Evolutionary conservation across 2,797 vertebrate genomes (phyloP).

Genomic region (Enteromius argenteus): DNA sequence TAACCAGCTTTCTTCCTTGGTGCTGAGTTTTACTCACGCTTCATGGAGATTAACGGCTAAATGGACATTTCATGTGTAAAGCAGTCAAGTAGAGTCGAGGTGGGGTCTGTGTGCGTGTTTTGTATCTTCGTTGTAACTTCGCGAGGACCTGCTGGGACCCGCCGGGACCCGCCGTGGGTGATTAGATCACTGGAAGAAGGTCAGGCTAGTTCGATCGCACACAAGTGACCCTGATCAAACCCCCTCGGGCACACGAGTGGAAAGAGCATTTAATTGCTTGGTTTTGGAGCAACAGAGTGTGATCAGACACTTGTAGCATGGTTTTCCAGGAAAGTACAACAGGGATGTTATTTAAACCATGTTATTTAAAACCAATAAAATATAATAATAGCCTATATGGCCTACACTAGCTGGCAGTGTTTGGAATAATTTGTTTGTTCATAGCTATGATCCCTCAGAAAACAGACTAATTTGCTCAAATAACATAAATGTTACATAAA

Average conservation of each 20-base stretch:
- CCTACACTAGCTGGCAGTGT: neutral
- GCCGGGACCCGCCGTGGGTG: conserved; percentile 11
- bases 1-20: conserved; percentile 49
- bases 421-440: neutral
- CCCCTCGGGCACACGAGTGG: neutral
- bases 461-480: neutral
- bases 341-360: neutral
- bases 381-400: too few species aligned
- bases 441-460: neutral
- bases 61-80: conserved; percentile 53
- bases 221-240: conserved; percentile 33
- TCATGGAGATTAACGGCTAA: conserved; percentile 55
- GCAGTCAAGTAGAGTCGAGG: conserved; percentile 8
- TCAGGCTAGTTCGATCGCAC: conserved; percentile 73
- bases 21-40: conserved; percentile 45
- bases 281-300: conserved; percentile 25
- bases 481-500: too few species aligned
- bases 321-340: neutral
- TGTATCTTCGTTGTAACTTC: conserved; percentile 25
- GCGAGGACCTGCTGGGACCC: conserved; percentile 19
- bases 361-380: neutral
- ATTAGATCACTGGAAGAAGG: conserved; percentile 80
- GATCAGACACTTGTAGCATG: conserved; percentile 36
- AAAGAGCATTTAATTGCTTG: conserved; percentile 42
- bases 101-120: neutral